These are phyloP conservation scores for Diglossa cyanea DNA, from an alignment of 2,797 vertebrate genomes.

Conservation along the genomic window DNA sequence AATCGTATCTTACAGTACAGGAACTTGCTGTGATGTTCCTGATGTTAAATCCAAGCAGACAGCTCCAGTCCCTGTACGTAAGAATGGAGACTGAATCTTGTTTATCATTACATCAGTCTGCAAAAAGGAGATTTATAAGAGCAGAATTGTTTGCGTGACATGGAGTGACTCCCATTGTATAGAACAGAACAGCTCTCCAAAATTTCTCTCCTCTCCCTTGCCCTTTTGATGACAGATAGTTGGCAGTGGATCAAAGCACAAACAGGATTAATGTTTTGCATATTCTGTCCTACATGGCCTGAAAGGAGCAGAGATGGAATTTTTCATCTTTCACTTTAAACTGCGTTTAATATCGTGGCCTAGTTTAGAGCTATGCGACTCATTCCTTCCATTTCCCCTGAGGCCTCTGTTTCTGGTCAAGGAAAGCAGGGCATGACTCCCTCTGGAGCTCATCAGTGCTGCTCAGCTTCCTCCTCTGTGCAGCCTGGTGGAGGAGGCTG, in stretches of 20 bases:
- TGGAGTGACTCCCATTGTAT: conserved; percentile 44
- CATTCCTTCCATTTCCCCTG: conserved; percentile 40
- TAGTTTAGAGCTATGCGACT: conserved; percentile 48
- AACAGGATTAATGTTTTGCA: conserved; percentile 64
- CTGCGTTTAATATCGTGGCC: conserved; percentile 41
- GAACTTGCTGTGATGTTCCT: conserved; percentile 13
- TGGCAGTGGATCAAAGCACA: conserved; percentile 61
- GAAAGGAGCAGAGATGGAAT: conserved; percentile 58
- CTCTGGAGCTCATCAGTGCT: conserved; percentile 47
- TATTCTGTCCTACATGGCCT: conserved; percentile 58
- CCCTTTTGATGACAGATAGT: conserved; percentile 55
- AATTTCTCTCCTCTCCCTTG: conserved; percentile 25
- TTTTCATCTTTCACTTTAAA: conserved; percentile 63
- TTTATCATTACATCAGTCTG: conserved; percentile 45
- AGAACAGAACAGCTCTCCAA: conserved; percentile 15
- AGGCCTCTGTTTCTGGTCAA: conserved; percentile 61
- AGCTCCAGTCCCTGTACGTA: neutral
- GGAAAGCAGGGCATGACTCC: conserved; percentile 51
- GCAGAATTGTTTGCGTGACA: conserved; percentile 33
- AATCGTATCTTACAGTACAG: neutral
- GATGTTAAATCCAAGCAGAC: conserved; percentile 3
- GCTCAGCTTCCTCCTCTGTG: neutral
- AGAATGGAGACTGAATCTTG: conserved; percentile 5
- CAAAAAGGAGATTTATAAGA: conserved; percentile 18
- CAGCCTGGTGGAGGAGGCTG: neutral